Conservation (phyloP, 2,797 vertebrate species). For the Menidia menidia region DNA sequence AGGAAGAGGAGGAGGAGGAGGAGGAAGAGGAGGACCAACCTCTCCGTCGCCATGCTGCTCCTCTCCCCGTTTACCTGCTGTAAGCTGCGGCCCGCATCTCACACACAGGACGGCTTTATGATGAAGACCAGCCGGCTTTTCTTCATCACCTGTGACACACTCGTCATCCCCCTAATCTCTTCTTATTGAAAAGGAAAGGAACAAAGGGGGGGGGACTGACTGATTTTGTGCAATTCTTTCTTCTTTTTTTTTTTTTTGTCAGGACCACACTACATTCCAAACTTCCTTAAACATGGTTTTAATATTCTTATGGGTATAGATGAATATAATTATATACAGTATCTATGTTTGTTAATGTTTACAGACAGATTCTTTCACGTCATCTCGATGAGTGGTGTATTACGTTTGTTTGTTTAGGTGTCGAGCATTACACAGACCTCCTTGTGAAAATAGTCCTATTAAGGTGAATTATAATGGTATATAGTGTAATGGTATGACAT, state of each 20-base stretch:
- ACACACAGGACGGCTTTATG: constrained; percentile 32
- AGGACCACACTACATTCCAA: constrained; percentile 83
- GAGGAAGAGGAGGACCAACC: constrained; percentile 23
- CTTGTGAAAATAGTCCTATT: constrained; percentile 83
- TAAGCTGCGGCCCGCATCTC: constrained; percentile 53
- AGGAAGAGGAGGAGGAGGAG: constrained; percentile 14
- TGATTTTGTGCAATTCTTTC: constrained; percentile 70
- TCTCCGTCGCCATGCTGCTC: constrained; percentile 49
- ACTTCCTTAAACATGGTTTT: constrained; percentile 78
- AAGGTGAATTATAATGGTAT: constrained; percentile 83
- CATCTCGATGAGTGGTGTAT: constrained; percentile 80
- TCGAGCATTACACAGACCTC: constrained; percentile 79
- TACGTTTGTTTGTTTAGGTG: constrained; percentile 82
- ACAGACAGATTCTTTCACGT: constrained; percentile 82
- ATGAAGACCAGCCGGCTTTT: constrained; percentile 42
- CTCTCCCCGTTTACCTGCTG: constrained; percentile 71
- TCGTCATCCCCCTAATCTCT: constrained; percentile 63
- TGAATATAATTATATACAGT: constrained; percentile 83
- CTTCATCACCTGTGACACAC: constrained; percentile 61
- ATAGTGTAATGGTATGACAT: constrained; percentile 82
- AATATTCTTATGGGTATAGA: constrained; percentile 84
- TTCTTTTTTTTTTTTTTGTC: constrained; percentile 54
- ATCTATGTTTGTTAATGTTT: constrained; percentile 88
- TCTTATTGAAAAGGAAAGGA: constrained; percentile 37
- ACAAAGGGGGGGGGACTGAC: constrained; percentile 23